A percentile compares a stretch with the other conserved stretches of the same genome.
Conservation (phyloP, 2,888 invertebrate genomes). For the Caenorhabditis japonica region DNA sequence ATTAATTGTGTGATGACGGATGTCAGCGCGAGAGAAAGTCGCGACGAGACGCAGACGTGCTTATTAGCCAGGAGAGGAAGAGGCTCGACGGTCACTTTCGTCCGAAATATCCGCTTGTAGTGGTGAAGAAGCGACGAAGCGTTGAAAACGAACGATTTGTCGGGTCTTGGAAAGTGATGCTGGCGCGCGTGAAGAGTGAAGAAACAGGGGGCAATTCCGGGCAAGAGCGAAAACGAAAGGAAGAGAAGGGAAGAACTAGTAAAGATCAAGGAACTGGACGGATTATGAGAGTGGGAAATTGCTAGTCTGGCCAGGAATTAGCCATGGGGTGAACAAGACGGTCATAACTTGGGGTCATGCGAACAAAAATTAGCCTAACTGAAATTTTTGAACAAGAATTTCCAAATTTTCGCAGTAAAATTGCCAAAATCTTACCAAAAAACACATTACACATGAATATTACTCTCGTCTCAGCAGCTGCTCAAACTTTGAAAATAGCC, state of each 20-base stretch:
- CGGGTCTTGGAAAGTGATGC: no score
- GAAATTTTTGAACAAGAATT: no score
- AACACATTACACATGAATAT: no score
- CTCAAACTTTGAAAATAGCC: no score
- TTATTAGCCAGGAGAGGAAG: conserved; percentile 43
- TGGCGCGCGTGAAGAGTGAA: neutral
- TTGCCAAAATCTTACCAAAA: no score
- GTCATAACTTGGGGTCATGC: no score
- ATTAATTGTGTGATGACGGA: conserved; percentile 18
- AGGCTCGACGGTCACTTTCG: conserved; percentile 24
- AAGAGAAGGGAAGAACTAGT: conserved; percentile 21
- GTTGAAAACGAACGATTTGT: conserved; percentile 27
- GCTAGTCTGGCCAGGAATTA: no score
- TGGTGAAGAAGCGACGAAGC: conserved; percentile 17
- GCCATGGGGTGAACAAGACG: no score
- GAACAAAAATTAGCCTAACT: no score
- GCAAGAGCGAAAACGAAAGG: conserved; percentile 1
- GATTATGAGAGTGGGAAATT: conserved; percentile 17
- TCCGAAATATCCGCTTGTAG: neutral
- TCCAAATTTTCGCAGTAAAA: no score
- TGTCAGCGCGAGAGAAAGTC: neutral
- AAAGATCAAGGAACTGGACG: conserved; percentile 25
- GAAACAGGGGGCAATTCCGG: conserved; percentile 9
- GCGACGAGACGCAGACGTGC: conserved; percentile 34
- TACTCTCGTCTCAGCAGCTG: no score